phyloP scores from a whole-genome alignment of 2,797 vertebrate genomes.

The Xenops minutus region DNA sequence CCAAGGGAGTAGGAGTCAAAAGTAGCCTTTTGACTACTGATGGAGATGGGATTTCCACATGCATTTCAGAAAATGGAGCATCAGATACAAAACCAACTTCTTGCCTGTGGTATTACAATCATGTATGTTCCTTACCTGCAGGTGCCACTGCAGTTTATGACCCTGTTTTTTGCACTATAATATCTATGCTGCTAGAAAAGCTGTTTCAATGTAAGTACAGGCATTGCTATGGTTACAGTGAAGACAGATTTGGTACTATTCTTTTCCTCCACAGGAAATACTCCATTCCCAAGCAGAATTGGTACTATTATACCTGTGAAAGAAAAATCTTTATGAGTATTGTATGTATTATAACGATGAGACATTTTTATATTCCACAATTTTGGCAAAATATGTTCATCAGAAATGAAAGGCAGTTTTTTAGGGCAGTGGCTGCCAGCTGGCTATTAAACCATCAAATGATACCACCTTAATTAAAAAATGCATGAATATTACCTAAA shows the following conservation, averaged over 20 bases:
- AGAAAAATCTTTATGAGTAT: neutral
- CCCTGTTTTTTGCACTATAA: neutral
- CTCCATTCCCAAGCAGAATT: neutral
- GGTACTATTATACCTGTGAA: constrained; percentile 2
- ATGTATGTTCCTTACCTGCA: neutral
- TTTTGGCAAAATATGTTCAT: neutral
- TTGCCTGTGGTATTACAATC: neutral
- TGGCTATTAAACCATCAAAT: neutral
- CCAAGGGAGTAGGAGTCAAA: neutral
- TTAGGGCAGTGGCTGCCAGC: neutral
- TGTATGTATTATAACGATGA: neutral
- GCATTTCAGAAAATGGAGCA: neutral
- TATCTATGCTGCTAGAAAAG: neutral
- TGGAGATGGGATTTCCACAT: neutral
- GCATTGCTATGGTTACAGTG: constrained; percentile 51
- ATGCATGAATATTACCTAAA: neutral
- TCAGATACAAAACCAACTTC: neutral
- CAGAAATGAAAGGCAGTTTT: neutral
- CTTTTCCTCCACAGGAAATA: neutral
- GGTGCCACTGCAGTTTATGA: neutral
- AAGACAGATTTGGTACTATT: neutral
- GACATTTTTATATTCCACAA: neutral
- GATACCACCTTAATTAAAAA: neutral
- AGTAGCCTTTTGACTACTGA: neutral
- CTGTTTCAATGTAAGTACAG: constrained; percentile 1